Evolutionary conservation across 1,140 invertebrate genomes (phyloP).

Genomic region (Musca vetustissima): DNA sequence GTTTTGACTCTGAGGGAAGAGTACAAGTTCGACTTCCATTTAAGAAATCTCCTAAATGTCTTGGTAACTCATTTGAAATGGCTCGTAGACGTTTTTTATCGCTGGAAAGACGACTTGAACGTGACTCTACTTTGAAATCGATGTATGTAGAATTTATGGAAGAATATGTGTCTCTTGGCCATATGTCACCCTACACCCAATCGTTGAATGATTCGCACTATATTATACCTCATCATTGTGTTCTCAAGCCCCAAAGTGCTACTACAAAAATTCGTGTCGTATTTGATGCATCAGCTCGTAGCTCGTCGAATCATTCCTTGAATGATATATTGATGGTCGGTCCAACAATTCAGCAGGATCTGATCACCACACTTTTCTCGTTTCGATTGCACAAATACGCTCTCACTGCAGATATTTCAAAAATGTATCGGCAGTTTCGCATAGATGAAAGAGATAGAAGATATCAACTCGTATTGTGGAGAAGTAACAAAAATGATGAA

Average conservation of each 20-base stretch:
- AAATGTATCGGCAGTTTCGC: slow-evolving; percentile 46
- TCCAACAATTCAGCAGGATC: too few species aligned
- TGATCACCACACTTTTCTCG: neutral
- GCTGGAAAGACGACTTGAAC: neutral
- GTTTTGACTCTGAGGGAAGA: neutral
- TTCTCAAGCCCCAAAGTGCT: neutral
- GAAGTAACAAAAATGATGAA: slow-evolving; percentile 31
- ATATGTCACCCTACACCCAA: neutral
- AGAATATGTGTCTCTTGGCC: slow-evolving; percentile 1
- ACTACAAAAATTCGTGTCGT: slow-evolving; percentile 36
- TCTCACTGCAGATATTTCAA: slow-evolving; percentile 33
- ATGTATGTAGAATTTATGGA: slow-evolving; percentile 17
- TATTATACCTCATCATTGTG: slow-evolving; percentile 7
- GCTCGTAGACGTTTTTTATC: neutral
- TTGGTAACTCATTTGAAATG: neutral
- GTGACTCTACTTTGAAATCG: neutral
- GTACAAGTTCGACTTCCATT: neutral
- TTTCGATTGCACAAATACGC: slow-evolving; percentile 41
- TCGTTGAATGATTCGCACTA: neutral
- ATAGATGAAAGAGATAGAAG: slow-evolving; percentile 32
- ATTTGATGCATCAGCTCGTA: slow-evolving; percentile 34
- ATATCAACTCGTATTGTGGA: slow-evolving; percentile 27
- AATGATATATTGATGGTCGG: too few species aligned
- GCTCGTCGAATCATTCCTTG: too few species aligned
- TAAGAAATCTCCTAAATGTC: neutral